These are phyloP conservation scores for Xiphias gladius DNA, from an alignment of 2,113 vertebrate species.

Conservation along the genomic window DNA sequence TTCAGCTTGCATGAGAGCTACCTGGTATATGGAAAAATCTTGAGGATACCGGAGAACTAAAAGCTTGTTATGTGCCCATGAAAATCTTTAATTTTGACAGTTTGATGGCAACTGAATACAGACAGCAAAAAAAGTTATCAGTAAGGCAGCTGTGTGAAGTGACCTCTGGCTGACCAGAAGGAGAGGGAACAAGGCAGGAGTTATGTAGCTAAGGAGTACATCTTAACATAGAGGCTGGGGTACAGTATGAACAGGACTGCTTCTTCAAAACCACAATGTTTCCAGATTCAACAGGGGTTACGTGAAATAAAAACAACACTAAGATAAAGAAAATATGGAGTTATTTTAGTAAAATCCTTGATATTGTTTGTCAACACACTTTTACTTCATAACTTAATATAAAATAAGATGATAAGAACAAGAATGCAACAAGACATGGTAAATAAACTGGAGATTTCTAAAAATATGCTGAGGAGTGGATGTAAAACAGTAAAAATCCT, in stretches of 20 bases:
- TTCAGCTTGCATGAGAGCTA: conserved; percentile 81
- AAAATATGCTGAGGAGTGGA: background rate
- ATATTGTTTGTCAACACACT: conserved; percentile 10
- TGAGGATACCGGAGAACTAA: conserved; percentile 45
- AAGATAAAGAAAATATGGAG: conserved; percentile 50
- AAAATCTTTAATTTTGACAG: conserved; percentile 67
- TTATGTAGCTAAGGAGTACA: conserved; percentile 67
- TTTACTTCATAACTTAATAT: background rate
- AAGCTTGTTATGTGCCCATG: conserved; percentile 36
- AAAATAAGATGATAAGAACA: background rate
- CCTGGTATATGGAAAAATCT: conserved; percentile 78
- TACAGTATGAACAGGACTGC: conserved; percentile 57
- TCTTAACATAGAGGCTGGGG: conserved; percentile 45
- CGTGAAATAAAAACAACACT: conserved; percentile 60
- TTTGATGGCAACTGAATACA: conserved; percentile 70
- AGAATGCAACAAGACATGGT: background rate
- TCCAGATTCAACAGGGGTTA: conserved; percentile 61
- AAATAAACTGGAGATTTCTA: background rate
- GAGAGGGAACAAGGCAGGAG: conserved; percentile 73
- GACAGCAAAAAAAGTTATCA: conserved; percentile 66
- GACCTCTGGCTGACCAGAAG: conserved; percentile 78
- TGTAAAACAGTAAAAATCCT: background rate
- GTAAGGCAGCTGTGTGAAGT: conserved; percentile 60
- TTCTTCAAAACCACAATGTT: conserved; percentile 74
- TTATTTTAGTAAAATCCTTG: conserved; percentile 19